These are phyloP conservation scores for Serranus cabrilla DNA, from an alignment of 2,797 vertebrate genomes.

Conservation along the genomic window DNA sequence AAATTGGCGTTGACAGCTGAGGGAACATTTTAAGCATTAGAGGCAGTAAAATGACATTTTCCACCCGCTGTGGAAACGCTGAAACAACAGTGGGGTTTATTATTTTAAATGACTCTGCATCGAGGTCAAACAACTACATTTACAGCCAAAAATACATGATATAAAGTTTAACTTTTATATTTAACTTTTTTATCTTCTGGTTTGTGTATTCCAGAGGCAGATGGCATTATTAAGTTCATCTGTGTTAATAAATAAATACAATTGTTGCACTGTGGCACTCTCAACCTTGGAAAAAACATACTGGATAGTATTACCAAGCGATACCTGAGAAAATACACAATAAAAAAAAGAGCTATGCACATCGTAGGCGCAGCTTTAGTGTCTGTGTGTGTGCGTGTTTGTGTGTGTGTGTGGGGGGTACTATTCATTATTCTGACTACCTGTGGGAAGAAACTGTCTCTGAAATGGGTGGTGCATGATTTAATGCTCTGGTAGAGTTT, in stretches of 20 bases:
- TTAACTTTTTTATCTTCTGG: not conserved
- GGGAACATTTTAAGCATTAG: conserved; percentile 23
- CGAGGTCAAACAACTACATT: not conserved
- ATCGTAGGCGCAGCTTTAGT: conserved; percentile 11
- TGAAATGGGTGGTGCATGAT: conserved; percentile 67
- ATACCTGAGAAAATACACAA: conserved; percentile 33
- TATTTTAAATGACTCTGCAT: conserved; percentile 4
- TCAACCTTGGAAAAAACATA: conserved; percentile 9
- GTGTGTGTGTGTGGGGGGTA: conserved; percentile 2
- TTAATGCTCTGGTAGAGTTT: conserved; percentile 71
- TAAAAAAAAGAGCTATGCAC: conserved; percentile 21
- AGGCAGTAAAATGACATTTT: not conserved
- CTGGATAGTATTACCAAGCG: conserved; percentile 27
- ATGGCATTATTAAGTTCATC: conserved; percentile 12
- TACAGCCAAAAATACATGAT: not conserved
- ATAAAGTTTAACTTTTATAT: conserved; percentile 4
- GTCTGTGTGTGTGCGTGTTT: conserved; percentile 3
- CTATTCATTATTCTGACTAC: conserved; percentile 70
- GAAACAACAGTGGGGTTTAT: not conserved
- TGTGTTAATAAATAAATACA: conserved; percentile 26
- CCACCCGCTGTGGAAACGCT: not conserved
- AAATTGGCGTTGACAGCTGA: conserved; percentile 45
- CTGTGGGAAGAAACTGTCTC: conserved; percentile 71
- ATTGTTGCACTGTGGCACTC: not conserved
- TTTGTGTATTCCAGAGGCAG: conserved; percentile 9